These are phyloP conservation scores for Hypolimnas misippus DNA, from an alignment of 2,888 invertebrate species.

Conservation along the genomic window DNA sequence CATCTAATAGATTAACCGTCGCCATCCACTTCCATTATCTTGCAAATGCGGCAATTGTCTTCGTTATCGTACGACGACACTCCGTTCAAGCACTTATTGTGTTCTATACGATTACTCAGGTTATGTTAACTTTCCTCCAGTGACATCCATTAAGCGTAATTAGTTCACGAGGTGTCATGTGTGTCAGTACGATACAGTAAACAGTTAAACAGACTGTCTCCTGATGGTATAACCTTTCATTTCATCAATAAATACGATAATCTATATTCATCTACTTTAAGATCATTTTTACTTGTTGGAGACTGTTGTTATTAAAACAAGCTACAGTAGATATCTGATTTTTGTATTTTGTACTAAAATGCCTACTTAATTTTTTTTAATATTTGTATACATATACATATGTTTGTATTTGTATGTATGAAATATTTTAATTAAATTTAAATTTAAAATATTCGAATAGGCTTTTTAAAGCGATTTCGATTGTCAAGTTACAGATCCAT, in stretches of 20 bases:
- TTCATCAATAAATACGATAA: neutral
- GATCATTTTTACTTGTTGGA: too few species aligned
- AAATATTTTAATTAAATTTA: too few species aligned
- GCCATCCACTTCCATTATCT: constrained; percentile 58
- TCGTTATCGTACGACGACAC: constrained; percentile 60
- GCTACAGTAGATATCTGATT: too few species aligned
- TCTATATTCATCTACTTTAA: neutral
- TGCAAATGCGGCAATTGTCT: constrained; percentile 58
- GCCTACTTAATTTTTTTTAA: too few species aligned
- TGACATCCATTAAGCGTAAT: constrained; percentile 36
- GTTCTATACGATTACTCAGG: constrained; percentile 35
- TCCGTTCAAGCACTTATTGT: constrained; percentile 37
- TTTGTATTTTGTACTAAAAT: too few species aligned
- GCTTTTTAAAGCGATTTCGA: too few species aligned
- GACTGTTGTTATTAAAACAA: too few species aligned
- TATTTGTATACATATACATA: too few species aligned
- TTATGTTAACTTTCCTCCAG: constrained; percentile 38
- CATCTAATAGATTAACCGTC: constrained; percentile 53
- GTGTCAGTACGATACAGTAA: neutral
- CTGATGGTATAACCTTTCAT: neutral
- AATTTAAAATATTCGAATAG: too few species aligned
- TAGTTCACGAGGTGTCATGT: constrained; percentile 20
- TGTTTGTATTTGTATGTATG: too few species aligned
- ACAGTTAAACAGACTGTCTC: neutral
- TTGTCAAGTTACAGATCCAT: too few species aligned